Base-by-base conservation (phyloP, 2,797 vertebrate species). In the Trematomus bernacchii region DNA sequence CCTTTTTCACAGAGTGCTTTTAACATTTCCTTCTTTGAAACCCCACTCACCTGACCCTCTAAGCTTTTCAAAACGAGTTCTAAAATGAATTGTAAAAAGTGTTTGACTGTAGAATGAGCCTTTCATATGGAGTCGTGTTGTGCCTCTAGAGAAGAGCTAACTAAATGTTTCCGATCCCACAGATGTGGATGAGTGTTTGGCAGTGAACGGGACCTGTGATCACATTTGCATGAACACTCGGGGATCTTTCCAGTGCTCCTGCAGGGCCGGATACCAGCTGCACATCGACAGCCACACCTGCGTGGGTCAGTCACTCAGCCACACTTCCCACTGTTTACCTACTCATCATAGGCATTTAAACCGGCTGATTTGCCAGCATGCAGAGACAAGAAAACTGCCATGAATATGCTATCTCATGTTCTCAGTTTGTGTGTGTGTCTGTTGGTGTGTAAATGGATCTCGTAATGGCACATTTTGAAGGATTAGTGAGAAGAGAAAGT, bases 221-320 rank as follows among this genome's bases (percentile, higher is more conserved):
- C 95, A 96, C 78, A 73, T 92, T 83, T 96, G 95, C 79, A 19
- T 90, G 77, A 96, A 96, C 93, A 93, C 88, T 18, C 79, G 9
- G 10, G 96, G 96, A 21, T 95, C 95, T 47, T 96, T 94, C 87
- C 78, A 77, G 40, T 96, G 96, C 83, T 92, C 90, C 82, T 96
- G 96, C 86, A 89, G 67, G 58, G 76, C 85, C 0, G 95, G 95
- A 30, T 96, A 92, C 87, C 94, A 96, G 93, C 90, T 96, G 64
- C 96, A 96, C 82, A 94, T 96, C 21, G 95, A 96, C 43, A 84
- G 70, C n/a, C 90, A 70, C 87, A 93, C 91, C 87, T 96, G 96
- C 60, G 94, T 96, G 11, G 96, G 96, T 96, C 87, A 89, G 95
- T 94, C 63, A 13, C 78, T 57, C 60, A 3, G 23, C 10, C 18